These are phyloP conservation scores for Holothuria scabra DNA, from an alignment of 53 echinoderm and acorn worm species.

Conservation along the genomic window DNA sequence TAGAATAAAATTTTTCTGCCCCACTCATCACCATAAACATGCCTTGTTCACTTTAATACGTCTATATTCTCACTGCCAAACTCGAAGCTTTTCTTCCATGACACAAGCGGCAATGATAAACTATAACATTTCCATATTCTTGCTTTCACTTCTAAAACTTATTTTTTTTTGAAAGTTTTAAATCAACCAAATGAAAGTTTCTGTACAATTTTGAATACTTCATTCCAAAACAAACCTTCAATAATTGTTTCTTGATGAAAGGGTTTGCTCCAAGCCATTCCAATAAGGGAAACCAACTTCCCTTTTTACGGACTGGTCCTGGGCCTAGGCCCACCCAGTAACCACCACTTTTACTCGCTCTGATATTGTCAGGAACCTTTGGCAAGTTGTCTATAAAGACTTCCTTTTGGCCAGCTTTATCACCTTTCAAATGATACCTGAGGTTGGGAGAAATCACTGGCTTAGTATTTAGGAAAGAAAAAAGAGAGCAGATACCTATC, in stretches of 20 bases:
- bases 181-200: neutral
- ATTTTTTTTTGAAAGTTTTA: no score
- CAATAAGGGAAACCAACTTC: conserved; percentile 42
- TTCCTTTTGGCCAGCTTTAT: conserved; percentile 62
- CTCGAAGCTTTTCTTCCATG: no score
- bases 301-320: conserved; percentile 50
- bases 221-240: conserved; percentile 67
- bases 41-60: no score
- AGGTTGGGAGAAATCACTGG: neutral
- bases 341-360: conserved; percentile 82
- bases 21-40: no score
- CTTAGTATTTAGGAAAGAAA: neutral
- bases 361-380: conserved; percentile 87
- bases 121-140: no score
- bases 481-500: no score
- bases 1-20: no score
- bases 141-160: no score
- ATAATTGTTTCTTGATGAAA: conserved; percentile 65
- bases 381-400: conserved; percentile 86
- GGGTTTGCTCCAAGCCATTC: conserved; percentile 66
- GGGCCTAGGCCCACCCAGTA: conserved; percentile 79
- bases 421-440: neutral
- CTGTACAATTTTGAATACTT: neutral
- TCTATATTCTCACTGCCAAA: no score
- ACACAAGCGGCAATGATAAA: no score